Evolutionary conservation across 2,888 invertebrate genomes (phyloP).

Genomic region (Seira ritae): DNA sequence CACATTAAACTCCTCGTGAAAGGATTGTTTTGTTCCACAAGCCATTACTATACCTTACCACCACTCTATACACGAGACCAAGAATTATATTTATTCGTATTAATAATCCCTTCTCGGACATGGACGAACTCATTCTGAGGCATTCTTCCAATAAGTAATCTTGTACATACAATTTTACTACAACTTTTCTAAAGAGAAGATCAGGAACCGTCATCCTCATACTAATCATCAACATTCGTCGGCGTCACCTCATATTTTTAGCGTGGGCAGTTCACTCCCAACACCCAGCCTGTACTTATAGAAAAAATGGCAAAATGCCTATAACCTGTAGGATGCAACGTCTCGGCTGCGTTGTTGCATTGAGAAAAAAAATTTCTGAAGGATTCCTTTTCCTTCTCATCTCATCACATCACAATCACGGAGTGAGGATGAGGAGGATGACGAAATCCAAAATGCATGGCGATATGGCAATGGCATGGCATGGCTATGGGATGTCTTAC

Average conservation of each 20-base stretch:
- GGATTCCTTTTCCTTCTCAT: too few relatives aligned
- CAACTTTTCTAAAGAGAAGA: conserved; percentile 9
- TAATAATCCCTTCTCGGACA: not conserved
- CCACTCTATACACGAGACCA: not conserved
- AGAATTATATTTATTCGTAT: not conserved
- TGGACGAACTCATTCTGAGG: not conserved
- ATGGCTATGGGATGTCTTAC: too few relatives aligned
- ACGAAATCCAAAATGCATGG: not conserved
- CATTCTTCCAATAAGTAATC: conserved; percentile 3
- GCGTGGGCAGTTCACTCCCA: conserved; percentile 65
- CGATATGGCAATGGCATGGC: too few relatives aligned
- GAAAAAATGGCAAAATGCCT: conserved; percentile 62
- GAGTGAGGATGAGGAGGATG: not conserved
- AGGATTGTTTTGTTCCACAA: conserved; percentile 3
- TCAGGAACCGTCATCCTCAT: conserved; percentile 48
- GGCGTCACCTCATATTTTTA: conserved; percentile 72
- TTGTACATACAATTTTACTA: not conserved
- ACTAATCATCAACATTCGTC: conserved; percentile 24
- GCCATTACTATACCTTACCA: conserved; percentile 29
- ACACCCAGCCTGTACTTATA: conserved; percentile 12
- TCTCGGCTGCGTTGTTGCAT: too few relatives aligned
- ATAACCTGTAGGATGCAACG: conserved; percentile 56
- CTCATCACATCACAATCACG: too few relatives aligned
- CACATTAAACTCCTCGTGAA: not conserved
- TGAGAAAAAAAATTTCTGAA: conserved; percentile 18